These are phyloP conservation scores for Hyaena hyaena DNA, from an alignment of 2,113 vertebrate genomes.

Conservation along the genomic window DNA sequence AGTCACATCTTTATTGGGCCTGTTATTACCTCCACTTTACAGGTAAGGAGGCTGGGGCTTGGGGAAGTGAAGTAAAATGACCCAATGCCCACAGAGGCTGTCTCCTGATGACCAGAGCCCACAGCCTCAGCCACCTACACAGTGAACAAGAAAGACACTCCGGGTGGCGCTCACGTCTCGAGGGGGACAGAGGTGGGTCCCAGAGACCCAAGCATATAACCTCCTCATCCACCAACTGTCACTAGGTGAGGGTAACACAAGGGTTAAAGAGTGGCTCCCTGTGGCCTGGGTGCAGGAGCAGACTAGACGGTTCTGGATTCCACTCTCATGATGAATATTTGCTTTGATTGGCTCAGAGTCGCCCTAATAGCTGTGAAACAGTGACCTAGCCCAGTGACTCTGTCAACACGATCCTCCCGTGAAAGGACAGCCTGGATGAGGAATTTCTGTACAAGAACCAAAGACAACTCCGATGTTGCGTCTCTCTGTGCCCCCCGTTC, in stretches of 20 bases:
- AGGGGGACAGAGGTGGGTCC: neutral
- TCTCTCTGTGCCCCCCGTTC: rapidly evolving
- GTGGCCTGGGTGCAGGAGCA: rapidly evolving
- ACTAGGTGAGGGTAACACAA: neutral
- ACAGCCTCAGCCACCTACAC: rapidly evolving
- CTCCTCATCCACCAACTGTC: neutral
- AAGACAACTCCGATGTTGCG: neutral
- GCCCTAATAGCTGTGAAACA: neutral
- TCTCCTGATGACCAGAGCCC: neutral
- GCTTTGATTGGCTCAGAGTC: neutral
- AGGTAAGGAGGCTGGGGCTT: neutral
- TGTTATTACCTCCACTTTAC: too few species aligned
- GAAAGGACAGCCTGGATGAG: neutral
- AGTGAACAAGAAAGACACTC: too few species aligned
- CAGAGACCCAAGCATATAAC: neutral
- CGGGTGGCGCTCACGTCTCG: too few species aligned
- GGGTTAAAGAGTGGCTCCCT: rapidly evolving
- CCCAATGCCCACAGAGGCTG: neutral
- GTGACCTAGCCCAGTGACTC: neutral
- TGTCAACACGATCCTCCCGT: neutral
- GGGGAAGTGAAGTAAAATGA: rapidly evolving
- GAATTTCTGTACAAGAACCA: neutral
- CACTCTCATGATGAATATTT: too few species aligned
- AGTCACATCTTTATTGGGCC: neutral
- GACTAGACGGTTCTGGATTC: neutral